phyloP scores from a whole-genome alignment of 2,797 vertebrate species.

The Nyctalus aviator region DNA sequence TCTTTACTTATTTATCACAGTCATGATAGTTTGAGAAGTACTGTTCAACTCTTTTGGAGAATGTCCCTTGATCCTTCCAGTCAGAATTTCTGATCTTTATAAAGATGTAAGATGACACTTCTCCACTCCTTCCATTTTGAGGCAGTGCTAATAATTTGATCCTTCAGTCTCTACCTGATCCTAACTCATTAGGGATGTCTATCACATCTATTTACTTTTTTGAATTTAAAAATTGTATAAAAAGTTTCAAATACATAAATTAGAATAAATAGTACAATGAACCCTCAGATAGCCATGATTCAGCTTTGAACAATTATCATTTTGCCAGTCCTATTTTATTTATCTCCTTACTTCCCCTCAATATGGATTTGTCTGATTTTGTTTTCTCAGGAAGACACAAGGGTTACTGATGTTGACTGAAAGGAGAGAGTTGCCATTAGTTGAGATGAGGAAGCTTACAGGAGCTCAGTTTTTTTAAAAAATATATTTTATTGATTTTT shows the following conservation, averaged over 20 bases:
- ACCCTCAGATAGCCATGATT: background rate
- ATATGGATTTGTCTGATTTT: too few species aligned
- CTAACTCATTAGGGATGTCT: background rate
- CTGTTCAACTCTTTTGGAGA: too few species aligned
- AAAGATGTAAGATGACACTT: background rate
- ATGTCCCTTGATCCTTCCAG: background rate
- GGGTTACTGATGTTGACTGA: background rate
- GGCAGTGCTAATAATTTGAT: background rate
- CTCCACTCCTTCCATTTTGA: background rate
- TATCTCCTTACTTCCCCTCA: background rate
- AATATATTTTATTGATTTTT: too few species aligned
- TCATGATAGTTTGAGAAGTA: too few species aligned
- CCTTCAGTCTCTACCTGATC: background rate
- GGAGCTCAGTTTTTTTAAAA: background rate
- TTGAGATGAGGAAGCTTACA: constrained; percentile 18
- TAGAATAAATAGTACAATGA: background rate
- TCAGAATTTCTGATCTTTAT: background rate
- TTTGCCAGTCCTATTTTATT: background rate
- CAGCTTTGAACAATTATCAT: background rate
- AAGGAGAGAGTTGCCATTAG: constrained; percentile 34
- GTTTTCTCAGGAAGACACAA: too few species aligned
- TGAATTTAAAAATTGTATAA: background rate
- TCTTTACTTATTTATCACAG: too few species aligned
- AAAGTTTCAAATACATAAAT: background rate
- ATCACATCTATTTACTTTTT: background rate